Percentiles rank a stretch among this genome's conserved stretches.
phyloP scores from a whole-genome alignment of 2,888 invertebrate genomes.

The Dendrolimus pini region DNA sequence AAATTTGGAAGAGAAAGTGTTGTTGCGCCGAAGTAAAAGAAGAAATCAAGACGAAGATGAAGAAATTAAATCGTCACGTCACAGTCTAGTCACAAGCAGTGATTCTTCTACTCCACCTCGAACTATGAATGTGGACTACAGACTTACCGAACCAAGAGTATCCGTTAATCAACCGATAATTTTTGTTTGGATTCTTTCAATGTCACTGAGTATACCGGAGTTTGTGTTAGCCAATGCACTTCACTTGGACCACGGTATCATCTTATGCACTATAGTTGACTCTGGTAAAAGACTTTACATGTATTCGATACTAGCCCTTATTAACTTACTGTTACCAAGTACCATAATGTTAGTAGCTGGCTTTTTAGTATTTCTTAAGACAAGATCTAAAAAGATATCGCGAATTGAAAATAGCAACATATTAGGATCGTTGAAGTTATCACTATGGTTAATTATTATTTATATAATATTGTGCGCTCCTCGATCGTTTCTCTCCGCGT shows the following conservation, averaged over 20 bases:
- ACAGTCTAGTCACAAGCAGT: constrained; percentile 66
- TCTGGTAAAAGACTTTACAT: constrained; percentile 62
- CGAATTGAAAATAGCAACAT: constrained; percentile 39
- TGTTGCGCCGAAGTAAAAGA: constrained; percentile 43
- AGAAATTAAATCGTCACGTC: constrained; percentile 63
- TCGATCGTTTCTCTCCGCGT: constrained; percentile 43
- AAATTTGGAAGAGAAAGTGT: constrained; percentile 63
- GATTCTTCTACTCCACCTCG: constrained; percentile 66
- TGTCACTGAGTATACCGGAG: constrained; percentile 78
- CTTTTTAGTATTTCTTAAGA: constrained; percentile 42
- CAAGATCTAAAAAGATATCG: constrained; percentile 37
- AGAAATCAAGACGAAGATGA: constrained; percentile 50
- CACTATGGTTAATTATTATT: constrained; percentile 48
- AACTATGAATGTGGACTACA: constrained; percentile 74
- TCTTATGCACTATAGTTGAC: constrained; percentile 71
- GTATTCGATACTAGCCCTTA: constrained; percentile 53
- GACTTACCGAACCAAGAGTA: constrained; percentile 52
- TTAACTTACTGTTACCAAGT: constrained; percentile 55
- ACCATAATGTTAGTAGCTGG: constrained; percentile 43
- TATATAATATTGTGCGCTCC: constrained; percentile 52
- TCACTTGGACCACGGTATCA: constrained; percentile 41
- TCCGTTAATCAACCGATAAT: constrained; percentile 71
- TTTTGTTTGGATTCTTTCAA: constrained; percentile 76
- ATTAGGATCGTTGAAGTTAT: constrained; percentile 48
- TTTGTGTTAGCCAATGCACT: constrained; percentile 71